phyloP scores from a whole-genome alignment of 35 echinoderm and acorn worm species.

The Amphiura filiformis region DNA sequence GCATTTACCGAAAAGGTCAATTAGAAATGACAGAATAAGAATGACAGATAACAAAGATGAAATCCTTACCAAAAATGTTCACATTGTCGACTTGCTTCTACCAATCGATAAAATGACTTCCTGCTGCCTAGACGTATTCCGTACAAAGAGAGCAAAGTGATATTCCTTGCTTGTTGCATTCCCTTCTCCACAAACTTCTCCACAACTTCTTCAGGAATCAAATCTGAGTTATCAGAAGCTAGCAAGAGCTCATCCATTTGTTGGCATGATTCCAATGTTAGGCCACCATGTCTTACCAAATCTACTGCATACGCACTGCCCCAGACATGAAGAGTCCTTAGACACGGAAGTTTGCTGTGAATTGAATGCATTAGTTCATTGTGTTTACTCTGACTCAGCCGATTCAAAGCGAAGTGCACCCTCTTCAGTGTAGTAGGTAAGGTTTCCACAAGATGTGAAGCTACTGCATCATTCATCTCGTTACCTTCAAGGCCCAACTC shows the following conservation, averaged over 20 bases:
- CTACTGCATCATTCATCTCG: neutral
- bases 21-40: too few species aligned
- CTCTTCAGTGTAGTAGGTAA: neutral
- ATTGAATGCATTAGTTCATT: neutral
- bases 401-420: neutral
- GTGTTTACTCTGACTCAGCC: neutral
- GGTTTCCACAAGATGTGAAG: neutral
- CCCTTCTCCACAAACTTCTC: neutral
- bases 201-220: neutral
- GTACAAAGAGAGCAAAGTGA: neutral
- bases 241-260: neutral
- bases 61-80: too few species aligned
- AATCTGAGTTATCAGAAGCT: neutral
- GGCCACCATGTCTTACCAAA: neutral
- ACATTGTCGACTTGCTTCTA: too few species aligned
- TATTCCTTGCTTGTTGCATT: neutral
- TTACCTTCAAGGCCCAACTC: neutral
- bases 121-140: neutral
- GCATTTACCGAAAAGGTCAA: too few species aligned
- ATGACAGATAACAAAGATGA: too few species aligned
- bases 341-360: neutral
- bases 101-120: neutral
- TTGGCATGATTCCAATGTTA: neutral
- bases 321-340: neutral
- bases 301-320: neutral